Evolutionary conservation across 2,888 invertebrate genomes (phyloP), one percentile per base, ranked within the genome.

Genomic region (Amorpha juglandis): DNA sequence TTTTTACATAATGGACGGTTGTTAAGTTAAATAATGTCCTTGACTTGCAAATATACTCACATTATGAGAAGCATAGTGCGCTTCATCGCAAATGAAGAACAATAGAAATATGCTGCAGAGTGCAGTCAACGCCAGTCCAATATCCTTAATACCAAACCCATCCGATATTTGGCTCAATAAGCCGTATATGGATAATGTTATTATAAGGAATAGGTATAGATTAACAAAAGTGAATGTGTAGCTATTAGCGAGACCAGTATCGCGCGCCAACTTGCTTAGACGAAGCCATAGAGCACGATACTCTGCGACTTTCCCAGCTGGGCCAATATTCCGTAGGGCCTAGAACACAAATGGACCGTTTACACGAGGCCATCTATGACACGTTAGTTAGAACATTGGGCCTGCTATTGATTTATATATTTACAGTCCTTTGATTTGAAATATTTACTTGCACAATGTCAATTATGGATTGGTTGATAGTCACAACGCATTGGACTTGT

Each of bases 1-100:
- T n/a, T n/a, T n/a, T n/a, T n/a, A n/a, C n/a, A n/a, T n/a, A n/a
- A n/a, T n/a, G n/a, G n/a, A n/a, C n/a, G n/a, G n/a, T n/a, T n/a
- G n/a, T n/a, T n/a, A n/a, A n/a, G n/a, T n/a, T n/a, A n/a, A 27
- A 27, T 27, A 27, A 27, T 27, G 1, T 27, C 1, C 4, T 27
- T 4, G 27, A 3, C 4, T 27, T 27, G 38, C 38, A 38, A 12
- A 52, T 50, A 9, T 19, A 87, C 94, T 94, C 81, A 95, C 96
- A 84, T 96, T 95, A 73, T 95, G 95, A 0, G 96, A 96, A 6
- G 96, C 96, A 75, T 95, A 95, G 79, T 96, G 96, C 0, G 96
- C 96, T 80, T 96, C 95, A 73, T 96, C 96, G 75, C 96, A 96
- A 69, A 96, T 95, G 72, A 96, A 95, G 82, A 96, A 96, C n/a